Base-by-base conservation (phyloP, 2,888 invertebrate species). In the Hirtodrosophila trivittata region DNA sequence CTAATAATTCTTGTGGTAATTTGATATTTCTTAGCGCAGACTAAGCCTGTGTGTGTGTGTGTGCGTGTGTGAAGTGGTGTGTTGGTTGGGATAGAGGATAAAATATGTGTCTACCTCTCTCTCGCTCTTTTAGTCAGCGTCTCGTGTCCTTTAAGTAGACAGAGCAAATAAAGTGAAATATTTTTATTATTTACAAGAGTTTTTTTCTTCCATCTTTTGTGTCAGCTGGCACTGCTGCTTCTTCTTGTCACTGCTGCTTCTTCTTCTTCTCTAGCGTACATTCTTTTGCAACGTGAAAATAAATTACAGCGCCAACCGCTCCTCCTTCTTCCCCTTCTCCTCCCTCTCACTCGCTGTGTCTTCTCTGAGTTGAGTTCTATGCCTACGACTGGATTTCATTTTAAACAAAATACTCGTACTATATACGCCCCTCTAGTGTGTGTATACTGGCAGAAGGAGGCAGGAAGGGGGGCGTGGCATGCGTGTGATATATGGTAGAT, bases 151-250 rank as follows among this genome's bases (percentile, higher is more conserved):
- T 67, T 52, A 71, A 71, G 75, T 50, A 58, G 76, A 72, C 72
- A 42, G 37, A 39, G 74, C 60, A 72, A 75, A 73, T 75, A 75
- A 75, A 75, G 66, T 73, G 63, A 73, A 75, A 75, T 73, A 75
- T 73, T 77, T 75, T 73, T 71, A 76, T 75, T 75, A 68, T 75
- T 72, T 72, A 72, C 72, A 72, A 58, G 66, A 59, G 37, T 54
- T 66, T 68, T 57, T 62, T 10, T 47, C 30, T n/a, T 10, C n/a
- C 42, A 41, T 33, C 46, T 51, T 45, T 56, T 73, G 52, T 70
- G 56, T 47, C 73, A 49, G 56, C 57, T 52, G n/a, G n/a, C 32
- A 10, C 14, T 30, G 26, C 13, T 46, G 10, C 10, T 32, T 16
- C 45, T 33, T 21, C 37, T n/a, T 30, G 37, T 6, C 5, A 8